Percentiles rank a stretch among this genome's conserved stretches.
phyloP scores from a whole-genome alignment of 2,888 invertebrate species.

The Stenurella melanura region DNA sequence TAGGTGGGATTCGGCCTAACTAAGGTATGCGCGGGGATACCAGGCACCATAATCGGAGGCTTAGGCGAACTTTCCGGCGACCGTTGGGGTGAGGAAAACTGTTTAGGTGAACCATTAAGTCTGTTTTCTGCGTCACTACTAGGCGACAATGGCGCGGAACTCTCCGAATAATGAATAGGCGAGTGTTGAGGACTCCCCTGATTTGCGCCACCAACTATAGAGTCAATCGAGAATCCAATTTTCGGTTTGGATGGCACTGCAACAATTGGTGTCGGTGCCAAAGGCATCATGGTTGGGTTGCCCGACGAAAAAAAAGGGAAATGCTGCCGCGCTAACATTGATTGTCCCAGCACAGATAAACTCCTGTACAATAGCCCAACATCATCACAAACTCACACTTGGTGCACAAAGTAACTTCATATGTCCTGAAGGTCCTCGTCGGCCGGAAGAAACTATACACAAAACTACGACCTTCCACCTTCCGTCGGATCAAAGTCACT shows the following conservation, averaged over 20 bases:
- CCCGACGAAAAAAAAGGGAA: slow-evolving; percentile 42
- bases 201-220: slow-evolving; percentile 86
- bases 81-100: slow-evolving; percentile 64
- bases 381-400: slow-evolving; percentile 34
- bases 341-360: slow-evolving; percentile 38
- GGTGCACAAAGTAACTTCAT: slow-evolving; percentile 37
- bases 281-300: slow-evolving; percentile 88
- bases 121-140: slow-evolving; percentile 72
- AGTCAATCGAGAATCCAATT: slow-evolving; percentile 96
- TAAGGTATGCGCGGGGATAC: slow-evolving; percentile 72
- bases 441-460: slow-evolving; percentile 29
- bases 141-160: slow-evolving; percentile 74
- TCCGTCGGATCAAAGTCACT: slow-evolving; percentile 39
- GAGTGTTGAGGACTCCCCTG: slow-evolving; percentile 69
- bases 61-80: slow-evolving; percentile 76
- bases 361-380: slow-evolving; percentile 18
- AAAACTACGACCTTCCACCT: slow-evolving; percentile 2
- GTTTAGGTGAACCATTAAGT: slow-evolving; percentile 65
- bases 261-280: slow-evolving; percentile 91
- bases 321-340: slow-evolving; percentile 48
- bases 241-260: slow-evolving; percentile 94
- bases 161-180: slow-evolving; percentile 75
- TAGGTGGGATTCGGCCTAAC: slow-evolving; percentile 76
- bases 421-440: not conserved
- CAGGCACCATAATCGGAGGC: slow-evolving; percentile 75